Percentiles rank a stretch among this genome's conserved stretches.
Evolutionary conservation across 2,888 invertebrate genomes (phyloP).

Genomic region (Tenthredo distinguenda): DNA sequence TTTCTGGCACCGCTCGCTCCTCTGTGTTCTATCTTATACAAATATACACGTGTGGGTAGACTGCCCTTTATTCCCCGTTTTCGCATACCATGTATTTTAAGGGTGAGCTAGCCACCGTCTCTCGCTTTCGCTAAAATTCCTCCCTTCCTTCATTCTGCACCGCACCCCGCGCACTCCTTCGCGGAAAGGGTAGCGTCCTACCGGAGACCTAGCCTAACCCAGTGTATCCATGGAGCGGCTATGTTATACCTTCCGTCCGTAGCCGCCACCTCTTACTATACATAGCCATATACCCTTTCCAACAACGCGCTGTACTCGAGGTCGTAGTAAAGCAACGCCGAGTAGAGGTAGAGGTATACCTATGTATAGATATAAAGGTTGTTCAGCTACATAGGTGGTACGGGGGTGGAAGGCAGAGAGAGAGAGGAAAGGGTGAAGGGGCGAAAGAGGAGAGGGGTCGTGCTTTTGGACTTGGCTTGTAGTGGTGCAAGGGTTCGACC

Average conservation of each 20-base stretch:
- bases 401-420: constrained; percentile 57
- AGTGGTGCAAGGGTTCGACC: constrained; percentile 77
- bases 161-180: constrained; percentile 36
- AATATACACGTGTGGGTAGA: constrained; percentile 43
- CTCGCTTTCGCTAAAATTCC: constrained; percentile 71
- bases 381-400: constrained; percentile 66
- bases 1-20: constrained; percentile 5
- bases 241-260: constrained; percentile 53
- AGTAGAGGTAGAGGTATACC: constrained; percentile 55
- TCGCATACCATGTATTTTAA: constrained; percentile 74
- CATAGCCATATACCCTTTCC: constrained; percentile 39
- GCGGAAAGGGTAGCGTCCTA: constrained; percentile 48
- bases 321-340: constrained; percentile 61
- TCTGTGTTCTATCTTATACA: constrained; percentile 22
- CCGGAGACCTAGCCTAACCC: constrained; percentile 48
- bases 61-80: constrained; percentile 59
- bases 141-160: constrained; percentile 63
- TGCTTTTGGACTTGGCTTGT: constrained; percentile 70
- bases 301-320: constrained; percentile 63
- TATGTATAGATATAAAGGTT: constrained; percentile 76
- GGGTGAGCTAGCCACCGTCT: constrained; percentile 64
- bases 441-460: constrained; percentile 57
- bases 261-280: constrained; percentile 48
- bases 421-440: constrained; percentile 60
- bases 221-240: constrained; percentile 51